Evolutionary conservation across 1,140 invertebrate species (phyloP), one percentile per base, ranked within the genome.

Genomic region (Coboldia fuscipes): DNA sequence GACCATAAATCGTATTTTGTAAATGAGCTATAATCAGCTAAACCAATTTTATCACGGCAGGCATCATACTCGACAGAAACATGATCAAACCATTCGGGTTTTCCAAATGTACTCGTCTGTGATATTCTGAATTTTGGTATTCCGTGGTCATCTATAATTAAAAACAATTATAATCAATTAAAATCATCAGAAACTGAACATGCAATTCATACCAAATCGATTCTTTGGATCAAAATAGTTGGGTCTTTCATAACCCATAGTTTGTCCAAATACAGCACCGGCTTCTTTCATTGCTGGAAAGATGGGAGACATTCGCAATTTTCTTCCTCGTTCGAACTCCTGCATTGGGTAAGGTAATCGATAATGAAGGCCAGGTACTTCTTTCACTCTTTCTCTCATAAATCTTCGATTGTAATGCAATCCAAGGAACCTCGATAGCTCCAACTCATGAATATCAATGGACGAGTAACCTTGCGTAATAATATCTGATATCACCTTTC

Each of bases 11-110:
- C 92, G 42, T 96, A 75, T 62, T 98, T 98, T 2, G 90, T 88
- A 54, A 97, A 98, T 1, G 89, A 96, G 7, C 90, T 96, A 63
- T 97, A 97, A 59, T 98, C 94, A 37, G 90, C 80, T 2, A 98
- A 57, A 22, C 88, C 89, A 36, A 97, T 77, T 16, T 73, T 68
- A 63, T 97, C 90, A 41, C 93, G 66, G 48, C 92, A 97, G 2
- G 88, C 85, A 46, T 74, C 73, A 57, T 98, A 98, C 57, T 98
- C 94, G 10, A 68, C 54, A 33, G 75, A 70, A 4, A 94, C 85
- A 39, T 68, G 63, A 40, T 90, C 75, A 60, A 97, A 97, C 88
- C 92, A 98, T 2, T 66, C 69, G 6, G 94, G 93, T 53, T 94
- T 94, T 20, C 70, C 71, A 53, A 82, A 84, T 0, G 76, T 79